Conservation (phyloP, 2,113 vertebrate species). For the Nyctereutes procyonoides region DNA sequence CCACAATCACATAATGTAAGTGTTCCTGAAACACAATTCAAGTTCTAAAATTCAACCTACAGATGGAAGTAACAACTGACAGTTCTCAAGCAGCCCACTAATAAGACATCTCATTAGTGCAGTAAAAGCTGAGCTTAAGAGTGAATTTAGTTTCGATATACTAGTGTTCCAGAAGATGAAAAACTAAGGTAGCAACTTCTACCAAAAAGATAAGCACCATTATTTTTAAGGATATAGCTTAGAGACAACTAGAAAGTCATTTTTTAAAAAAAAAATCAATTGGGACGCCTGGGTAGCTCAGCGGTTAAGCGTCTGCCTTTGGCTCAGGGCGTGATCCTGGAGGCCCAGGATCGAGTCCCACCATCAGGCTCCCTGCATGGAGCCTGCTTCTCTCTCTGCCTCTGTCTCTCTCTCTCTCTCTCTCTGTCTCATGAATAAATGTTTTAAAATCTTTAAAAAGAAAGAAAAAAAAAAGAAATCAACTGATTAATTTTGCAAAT, state of each 20-base stretch:
- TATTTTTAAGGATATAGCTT: background rate
- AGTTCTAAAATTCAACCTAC: slow-evolving; percentile 16
- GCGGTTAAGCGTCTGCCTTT: too few species aligned
- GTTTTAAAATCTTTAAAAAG: too few species aligned
- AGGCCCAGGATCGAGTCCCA: too few species aligned
- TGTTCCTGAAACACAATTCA: slow-evolving; percentile 63
- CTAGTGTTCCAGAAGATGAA: slow-evolving; percentile 25
- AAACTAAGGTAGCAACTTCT: slow-evolving; percentile 34
- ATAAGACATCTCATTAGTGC: background rate
- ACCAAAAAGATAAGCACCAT: slow-evolving; percentile 22
- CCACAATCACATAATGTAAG: background rate
- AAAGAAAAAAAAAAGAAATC: background rate
- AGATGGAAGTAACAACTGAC: background rate
- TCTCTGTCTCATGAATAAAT: too few species aligned
- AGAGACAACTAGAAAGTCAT: background rate
- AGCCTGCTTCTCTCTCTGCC: too few species aligned
- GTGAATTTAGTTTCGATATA: background rate
- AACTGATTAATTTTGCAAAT: slow-evolving; percentile 25
- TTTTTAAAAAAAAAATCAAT: background rate
- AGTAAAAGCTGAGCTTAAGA: background rate
- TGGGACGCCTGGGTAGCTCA: too few species aligned
- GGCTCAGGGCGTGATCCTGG: too few species aligned
- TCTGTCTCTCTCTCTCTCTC: too few species aligned
- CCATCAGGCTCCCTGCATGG: too few species aligned
- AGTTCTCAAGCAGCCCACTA: background rate